A percentile compares a stretch with the other conserved stretches of the same genome.
These are phyloP conservation scores for Heliconius sara DNA, from an alignment of 2,888 invertebrate species.

Conservation along the genomic window DNA sequence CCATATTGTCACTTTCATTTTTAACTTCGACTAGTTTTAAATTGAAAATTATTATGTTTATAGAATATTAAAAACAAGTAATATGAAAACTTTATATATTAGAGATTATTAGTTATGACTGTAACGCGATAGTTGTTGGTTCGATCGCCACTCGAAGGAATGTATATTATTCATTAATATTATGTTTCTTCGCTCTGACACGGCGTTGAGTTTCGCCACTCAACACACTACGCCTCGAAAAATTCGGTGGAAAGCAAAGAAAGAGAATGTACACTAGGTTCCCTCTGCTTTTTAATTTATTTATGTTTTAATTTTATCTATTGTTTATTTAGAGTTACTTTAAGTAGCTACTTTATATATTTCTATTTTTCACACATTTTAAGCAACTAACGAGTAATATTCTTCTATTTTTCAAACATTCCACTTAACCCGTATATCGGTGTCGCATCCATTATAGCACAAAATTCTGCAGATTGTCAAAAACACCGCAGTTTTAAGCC, in stretches of 20 bases:
- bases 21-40: not conserved
- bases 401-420: conserved; percentile 6
- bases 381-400: conserved; percentile 9
- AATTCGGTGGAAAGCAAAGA: too few relatives aligned
- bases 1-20: conserved; percentile 20
- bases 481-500: conserved; percentile 58
- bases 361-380: conserved; percentile 9
- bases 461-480: conserved; percentile 45
- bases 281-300: not conserved
- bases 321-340: not conserved
- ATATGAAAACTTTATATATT: not conserved
- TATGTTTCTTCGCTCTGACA: too few relatives aligned
- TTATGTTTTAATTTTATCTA: not conserved
- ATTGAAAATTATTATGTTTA: not conserved
- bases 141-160: too few relatives aligned
- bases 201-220: too few relatives aligned
- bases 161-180: too few relatives aligned
- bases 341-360: not conserved
- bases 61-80: not conserved
- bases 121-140: too few relatives aligned
- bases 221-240: too few relatives aligned
- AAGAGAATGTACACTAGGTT: too few relatives aligned
- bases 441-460: conserved; percentile 31
- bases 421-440: not conserved
- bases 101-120: too few relatives aligned